Percentiles rank a stretch among this genome's conserved stretches.
Conservation (phyloP, 1,140 invertebrate species). For the Diachasma alloeum region DNA sequence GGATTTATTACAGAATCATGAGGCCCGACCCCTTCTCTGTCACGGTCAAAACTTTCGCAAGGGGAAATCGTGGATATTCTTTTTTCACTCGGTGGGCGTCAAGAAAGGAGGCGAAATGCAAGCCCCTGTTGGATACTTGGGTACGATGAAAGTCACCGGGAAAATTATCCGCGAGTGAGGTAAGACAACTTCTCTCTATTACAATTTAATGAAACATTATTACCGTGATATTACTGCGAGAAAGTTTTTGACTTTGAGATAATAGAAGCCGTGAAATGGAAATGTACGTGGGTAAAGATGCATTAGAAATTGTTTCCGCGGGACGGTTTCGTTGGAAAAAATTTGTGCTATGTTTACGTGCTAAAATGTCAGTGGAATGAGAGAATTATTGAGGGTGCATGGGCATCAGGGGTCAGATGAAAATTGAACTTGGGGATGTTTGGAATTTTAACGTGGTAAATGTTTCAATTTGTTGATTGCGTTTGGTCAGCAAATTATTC, state of each 20-base stretch:
- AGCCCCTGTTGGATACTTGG: background rate
- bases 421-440: too few species aligned
- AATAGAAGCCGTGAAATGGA: background rate
- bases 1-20: background rate
- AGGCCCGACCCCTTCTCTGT: constrained; percentile 17
- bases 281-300: background rate
- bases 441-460: too few species aligned
- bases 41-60: constrained; percentile 50
- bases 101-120: background rate
- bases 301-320: background rate
- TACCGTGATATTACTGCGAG: constrained; percentile 39
- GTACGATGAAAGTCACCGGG: constrained; percentile 35
- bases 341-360: too few species aligned
- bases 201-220: constrained; percentile 43
- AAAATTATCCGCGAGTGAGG: constrained; percentile 48
- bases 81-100: constrained; percentile 11
- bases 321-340: too few species aligned
- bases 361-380: too few species aligned
- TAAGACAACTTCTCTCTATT: constrained; percentile 47
- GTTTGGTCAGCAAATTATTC: too few species aligned
- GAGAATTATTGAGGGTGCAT: too few species aligned
- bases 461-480: too few species aligned
- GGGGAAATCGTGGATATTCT: constrained; percentile 16
- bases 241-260: constrained; percentile 41
- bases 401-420: too few species aligned